These are phyloP conservation scores for Mesorhabditis spiculigera DNA, from an alignment of 2,888 invertebrate genomes.

Conservation along the genomic window DNA sequence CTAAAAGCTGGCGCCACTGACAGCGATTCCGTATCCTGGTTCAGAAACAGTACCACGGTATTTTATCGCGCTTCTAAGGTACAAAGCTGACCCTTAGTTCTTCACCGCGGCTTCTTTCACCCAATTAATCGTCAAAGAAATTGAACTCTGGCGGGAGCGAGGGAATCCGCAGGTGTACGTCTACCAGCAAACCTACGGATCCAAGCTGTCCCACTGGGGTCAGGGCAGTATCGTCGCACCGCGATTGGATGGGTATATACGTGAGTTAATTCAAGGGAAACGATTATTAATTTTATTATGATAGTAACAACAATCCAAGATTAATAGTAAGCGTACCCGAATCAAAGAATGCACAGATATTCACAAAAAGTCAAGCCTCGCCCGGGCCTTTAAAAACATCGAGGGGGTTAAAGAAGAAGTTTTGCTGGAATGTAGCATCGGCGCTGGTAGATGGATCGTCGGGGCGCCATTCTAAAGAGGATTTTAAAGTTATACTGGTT, in stretches of 20 bases:
- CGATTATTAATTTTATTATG: no score
- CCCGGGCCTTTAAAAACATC: no score
- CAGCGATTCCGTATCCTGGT: not conserved
- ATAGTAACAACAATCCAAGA: not conserved
- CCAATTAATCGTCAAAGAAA: not conserved
- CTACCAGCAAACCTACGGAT: not conserved
- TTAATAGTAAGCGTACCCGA: not conserved
- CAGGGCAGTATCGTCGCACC: not conserved
- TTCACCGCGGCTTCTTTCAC: constrained; percentile 2
- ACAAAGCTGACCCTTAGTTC: not conserved
- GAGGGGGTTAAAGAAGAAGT: no score
- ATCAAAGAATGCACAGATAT: not conserved
- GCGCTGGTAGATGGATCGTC: no score
- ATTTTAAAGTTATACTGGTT: no score
- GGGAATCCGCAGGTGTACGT: not conserved
- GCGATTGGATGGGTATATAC: not conserved
- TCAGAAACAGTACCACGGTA: not conserved
- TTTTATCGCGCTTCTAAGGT: not conserved
- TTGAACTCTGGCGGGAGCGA: not conserved
- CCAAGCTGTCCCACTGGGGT: not conserved
- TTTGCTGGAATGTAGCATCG: no score
- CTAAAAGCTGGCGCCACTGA: not conserved
- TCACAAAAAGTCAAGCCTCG: no score
- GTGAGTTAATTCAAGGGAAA: not conserved
- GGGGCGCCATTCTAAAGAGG: no score